Evolutionary conservation across 2,888 invertebrate species (phyloP), one percentile per base, ranked within the genome.

Genomic region (Lithophane socia): DNA sequence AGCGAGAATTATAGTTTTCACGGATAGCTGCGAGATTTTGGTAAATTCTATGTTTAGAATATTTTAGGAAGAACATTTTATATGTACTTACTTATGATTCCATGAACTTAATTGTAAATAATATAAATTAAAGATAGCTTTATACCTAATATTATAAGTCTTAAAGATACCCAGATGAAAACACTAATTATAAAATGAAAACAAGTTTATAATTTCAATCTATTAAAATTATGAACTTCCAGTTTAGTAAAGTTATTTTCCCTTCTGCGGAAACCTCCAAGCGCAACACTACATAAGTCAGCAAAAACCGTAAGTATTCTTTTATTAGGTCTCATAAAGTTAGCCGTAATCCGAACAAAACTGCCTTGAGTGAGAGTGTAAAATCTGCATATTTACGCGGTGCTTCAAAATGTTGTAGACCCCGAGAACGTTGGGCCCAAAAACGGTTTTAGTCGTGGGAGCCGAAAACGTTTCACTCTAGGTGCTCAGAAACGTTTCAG

Each of bases 241-340:
- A 37, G 24, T 47, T 58, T 5, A 56, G n/a, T 54, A 10, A n/a
- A 75, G 9, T 77, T 63, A 72, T 72, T 69, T 63, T 69, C 37
- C n/a, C 29, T n/a, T 44, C 44, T 13, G 61, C 44, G 49, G 54
- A 66, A 82, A 73, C 73, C 58, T 74, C 67, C 42, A 60, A 49
- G 60, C 68, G 24, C 58, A 75, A 61, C 66, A 70, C 64, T 80
- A 69, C 78, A 80, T 63, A 78, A 64, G 71, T 82, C 85, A 76
- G 77, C 82, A 70, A 68, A 82, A 79, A 63, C 70, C 66, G 16
- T 70, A 87, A 85, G 87, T 85, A 74, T 77, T 77, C 44, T 85
- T 86, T 85, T 75, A 82, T 82, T 75, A 75, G 49, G 56, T 64
- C 76, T 82, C 79, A 71, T 85, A 85, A 87, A 82, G 52, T 75